phyloP scores from a whole-genome alignment of 2,797 vertebrate genomes.

The Antrozous pallidus region DNA sequence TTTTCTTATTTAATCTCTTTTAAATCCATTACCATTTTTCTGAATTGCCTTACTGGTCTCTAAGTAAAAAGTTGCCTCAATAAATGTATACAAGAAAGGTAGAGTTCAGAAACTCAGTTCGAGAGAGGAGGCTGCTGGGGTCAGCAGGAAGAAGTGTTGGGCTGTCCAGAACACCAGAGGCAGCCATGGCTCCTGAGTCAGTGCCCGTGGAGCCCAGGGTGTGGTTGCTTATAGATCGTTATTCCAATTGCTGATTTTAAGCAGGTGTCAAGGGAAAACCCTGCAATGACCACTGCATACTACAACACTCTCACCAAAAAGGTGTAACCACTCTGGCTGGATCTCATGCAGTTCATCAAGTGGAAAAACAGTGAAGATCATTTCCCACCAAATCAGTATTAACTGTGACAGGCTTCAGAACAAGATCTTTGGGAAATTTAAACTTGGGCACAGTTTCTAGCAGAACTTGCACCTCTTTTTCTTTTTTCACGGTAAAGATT shows the following conservation, averaged over 20 bases:
- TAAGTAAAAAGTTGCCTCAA: neutral
- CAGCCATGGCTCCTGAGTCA: neutral
- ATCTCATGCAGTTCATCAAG: conserved; percentile 93
- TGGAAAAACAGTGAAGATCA: conserved; percentile 87
- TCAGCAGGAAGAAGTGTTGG: neutral
- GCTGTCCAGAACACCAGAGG: neutral
- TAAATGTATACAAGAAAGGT: neutral
- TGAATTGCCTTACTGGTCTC: neutral
- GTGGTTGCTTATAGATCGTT: neutral
- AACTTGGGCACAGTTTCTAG: conserved; percentile 82
- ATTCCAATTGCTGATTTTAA: too few relatives aligned
- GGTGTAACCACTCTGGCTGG: conserved; percentile 94
- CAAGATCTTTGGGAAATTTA: conserved; percentile 93
- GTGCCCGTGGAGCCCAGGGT: neutral
- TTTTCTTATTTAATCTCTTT: neutral
- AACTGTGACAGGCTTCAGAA: conserved; percentile 95
- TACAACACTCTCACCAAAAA: conserved; percentile 96
- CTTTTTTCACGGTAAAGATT: conserved; percentile 71
- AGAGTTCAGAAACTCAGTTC: neutral
- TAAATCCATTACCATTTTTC: neutral
- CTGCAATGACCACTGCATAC: conserved; percentile 92
- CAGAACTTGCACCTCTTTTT: conserved; percentile 89
- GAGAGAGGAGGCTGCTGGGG: neutral
- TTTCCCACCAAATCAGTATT: conserved; percentile 96
- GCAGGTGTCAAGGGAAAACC: conserved; percentile 92